Evolutionary conservation across 2,888 invertebrate species (phyloP), one percentile per base, ranked within the genome.

Genomic region (Polydrusus cervinus): DNA sequence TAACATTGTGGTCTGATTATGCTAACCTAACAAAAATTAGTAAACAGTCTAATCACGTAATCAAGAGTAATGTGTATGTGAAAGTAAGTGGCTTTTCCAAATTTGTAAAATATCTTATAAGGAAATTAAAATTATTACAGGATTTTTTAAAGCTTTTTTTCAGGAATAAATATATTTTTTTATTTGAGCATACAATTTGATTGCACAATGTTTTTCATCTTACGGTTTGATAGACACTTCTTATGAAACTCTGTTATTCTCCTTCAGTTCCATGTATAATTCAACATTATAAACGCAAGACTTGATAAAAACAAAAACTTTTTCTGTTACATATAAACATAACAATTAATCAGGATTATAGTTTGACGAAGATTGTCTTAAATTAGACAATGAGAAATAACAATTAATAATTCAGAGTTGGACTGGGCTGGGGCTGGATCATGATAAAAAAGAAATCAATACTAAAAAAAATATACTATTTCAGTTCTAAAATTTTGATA

Each of bases 271-370:
- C 16, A 47, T 47, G 16, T 49, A 34, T 47, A 30, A 49, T 43
- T 49, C n/a, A 47, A 49, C 13, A 66, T 53, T 40, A 20, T 66
- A 53, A 53, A 53, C 53, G 53, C 66, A 53, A 66, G 38, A 66
- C 9, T 66, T 51, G 9, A 40, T 66, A 53, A 53, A 53, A 16
- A 66, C 66, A 66, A 66, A 38, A 66, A 38, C 38, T 49, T 38
- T 51, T 53, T 66, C 66, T 53, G 38, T 53, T 66, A 53, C 38
- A 51, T 66, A 64, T 64, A 47, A 64, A 64, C 16, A 64, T 34
- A 30, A 38, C 30, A 60, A 64, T 64, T 47, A 34, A 64, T 64
- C 13, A 64, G 14, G 49, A 25, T 64, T 16, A 16, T 47, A 38
- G 13, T 62, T 25, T 62, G 47, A 47, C 13, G 62, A 62, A 34